Percentiles rank a stretch among this genome's conserved stretches.
phyloP scores from a whole-genome alignment of 2,113 vertebrate genomes.

The Sceloporus tristichus region DNA sequence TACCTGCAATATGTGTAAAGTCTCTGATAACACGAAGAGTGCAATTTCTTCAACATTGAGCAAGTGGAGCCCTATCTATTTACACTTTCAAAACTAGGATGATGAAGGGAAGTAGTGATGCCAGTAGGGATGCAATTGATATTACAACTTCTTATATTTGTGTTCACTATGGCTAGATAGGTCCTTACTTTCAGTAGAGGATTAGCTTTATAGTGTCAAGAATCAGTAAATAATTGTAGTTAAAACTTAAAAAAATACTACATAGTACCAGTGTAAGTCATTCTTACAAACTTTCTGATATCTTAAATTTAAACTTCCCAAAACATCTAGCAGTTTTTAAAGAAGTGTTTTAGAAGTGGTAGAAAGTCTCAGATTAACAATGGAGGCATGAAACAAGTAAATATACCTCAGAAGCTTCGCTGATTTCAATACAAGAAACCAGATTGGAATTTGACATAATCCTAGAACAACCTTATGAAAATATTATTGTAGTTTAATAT shows the following conservation, averaged over 20 bases:
- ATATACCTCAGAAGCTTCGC: not conserved
- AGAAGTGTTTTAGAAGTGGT: not conserved
- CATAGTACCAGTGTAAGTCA: not conserved
- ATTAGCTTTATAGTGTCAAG: not conserved
- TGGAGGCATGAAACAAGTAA: not conserved
- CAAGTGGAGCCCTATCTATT: not conserved
- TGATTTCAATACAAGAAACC: not conserved
- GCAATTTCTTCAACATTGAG: not conserved
- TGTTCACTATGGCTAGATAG: not conserved
- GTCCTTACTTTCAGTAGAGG: not conserved
- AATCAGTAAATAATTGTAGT: not conserved
- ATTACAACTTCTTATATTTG: not conserved
- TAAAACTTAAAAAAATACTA: not conserved
- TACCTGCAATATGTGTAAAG: not conserved
- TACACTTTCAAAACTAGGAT: too few relatives aligned
- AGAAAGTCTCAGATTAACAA: not conserved
- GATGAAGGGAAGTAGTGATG: not conserved
- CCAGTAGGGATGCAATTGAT: too few relatives aligned
- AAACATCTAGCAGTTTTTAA: not conserved
- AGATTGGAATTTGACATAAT: not conserved
- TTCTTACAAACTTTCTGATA: fast-evolving
- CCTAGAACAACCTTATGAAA: not conserved
- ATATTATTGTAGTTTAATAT: not conserved
- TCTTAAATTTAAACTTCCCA: not conserved
- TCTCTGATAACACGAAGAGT: not conserved